These are phyloP conservation scores for Cygnus buccinator DNA, from an alignment of 2,113 vertebrate genomes.

Conservation along the genomic window DNA sequence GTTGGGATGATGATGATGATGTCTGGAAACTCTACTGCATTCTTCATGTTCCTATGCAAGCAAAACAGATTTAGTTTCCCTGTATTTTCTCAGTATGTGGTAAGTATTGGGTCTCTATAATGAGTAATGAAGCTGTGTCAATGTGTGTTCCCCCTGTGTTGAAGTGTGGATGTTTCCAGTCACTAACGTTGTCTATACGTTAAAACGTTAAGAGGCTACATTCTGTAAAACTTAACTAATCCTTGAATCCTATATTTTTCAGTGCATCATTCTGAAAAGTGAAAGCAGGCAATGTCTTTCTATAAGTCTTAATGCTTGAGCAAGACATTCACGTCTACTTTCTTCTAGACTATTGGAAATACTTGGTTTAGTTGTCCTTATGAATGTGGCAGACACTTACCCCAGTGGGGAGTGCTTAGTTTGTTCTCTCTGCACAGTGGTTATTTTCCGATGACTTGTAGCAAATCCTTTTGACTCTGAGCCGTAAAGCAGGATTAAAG, in stretches of 20 bases:
- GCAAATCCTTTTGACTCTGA: background rate
- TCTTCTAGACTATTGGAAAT: background rate
- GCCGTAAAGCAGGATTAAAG: constrained; percentile 12
- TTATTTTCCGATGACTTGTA: background rate
- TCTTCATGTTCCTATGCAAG: background rate
- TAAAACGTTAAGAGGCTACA: background rate
- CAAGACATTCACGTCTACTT: accelerated
- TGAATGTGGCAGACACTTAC: background rate
- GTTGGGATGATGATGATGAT: background rate
- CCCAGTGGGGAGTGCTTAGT: background rate
- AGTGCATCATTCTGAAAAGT: background rate
- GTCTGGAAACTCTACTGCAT: accelerated
- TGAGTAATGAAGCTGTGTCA: background rate
- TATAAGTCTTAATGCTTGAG: background rate
- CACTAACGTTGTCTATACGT: accelerated
- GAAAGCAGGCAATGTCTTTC: background rate
- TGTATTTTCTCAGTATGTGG: accelerated
- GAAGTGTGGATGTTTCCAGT: background rate
- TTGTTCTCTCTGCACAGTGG: background rate
- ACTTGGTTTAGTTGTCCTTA: background rate
- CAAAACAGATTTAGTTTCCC: background rate
- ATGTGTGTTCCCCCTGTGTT: accelerated
- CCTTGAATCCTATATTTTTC: background rate
- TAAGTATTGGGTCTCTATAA: background rate
- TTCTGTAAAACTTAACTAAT: background rate